These are phyloP conservation scores for Tipula lateralis DNA, from an alignment of 2,888 invertebrate genomes.

Conservation along the genomic window DNA sequence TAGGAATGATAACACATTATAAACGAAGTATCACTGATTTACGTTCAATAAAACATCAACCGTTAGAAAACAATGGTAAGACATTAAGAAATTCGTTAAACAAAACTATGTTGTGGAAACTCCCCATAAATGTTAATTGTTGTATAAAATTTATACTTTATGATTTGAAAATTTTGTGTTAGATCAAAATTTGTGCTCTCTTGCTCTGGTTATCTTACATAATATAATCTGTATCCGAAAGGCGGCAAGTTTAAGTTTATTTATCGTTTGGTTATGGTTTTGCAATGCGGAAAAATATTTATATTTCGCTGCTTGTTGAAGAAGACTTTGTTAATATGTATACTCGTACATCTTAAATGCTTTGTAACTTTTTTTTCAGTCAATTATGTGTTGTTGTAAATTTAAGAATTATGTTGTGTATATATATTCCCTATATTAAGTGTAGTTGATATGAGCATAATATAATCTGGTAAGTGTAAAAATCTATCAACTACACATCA, in stretches of 20 bases:
- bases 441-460: neutral
- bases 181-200: neutral
- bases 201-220: neutral
- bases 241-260: neutral
- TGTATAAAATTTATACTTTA: neutral
- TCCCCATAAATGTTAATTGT: neutral
- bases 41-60: constrained; percentile 72
- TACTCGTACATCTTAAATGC: neutral
- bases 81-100: constrained; percentile 40
- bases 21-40: constrained; percentile 85
- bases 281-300: neutral
- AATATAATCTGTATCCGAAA: neutral
- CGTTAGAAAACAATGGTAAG: constrained; percentile 66
- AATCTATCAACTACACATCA: neutral
- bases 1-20: constrained; percentile 82
- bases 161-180: neutral
- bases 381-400: neutral
- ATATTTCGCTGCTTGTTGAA: neutral
- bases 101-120: neutral
- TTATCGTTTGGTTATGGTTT: neutral
- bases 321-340: neutral
- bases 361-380: neutral
- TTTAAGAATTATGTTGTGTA: neutral
- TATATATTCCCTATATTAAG: neutral
- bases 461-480: neutral